These are phyloP conservation scores for Anastatus disparis DNA, from an alignment of 1,140 invertebrate species.

Conservation along the genomic window DNA sequence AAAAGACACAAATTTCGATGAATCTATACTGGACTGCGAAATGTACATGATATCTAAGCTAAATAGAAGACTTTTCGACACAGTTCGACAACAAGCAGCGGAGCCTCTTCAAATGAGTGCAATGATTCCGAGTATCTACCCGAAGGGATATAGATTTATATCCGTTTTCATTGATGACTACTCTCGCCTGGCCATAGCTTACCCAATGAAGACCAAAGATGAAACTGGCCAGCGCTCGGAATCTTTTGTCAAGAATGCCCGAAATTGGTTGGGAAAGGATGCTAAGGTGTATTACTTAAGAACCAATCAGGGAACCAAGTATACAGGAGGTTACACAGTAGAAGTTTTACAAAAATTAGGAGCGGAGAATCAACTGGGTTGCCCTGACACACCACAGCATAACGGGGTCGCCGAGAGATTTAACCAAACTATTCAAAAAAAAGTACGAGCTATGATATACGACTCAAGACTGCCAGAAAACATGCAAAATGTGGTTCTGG, in stretches of 20 bases:
- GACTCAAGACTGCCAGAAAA: too few relatives aligned
- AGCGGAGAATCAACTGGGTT: too few relatives aligned
- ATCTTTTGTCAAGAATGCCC: too few relatives aligned
- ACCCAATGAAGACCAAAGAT: neutral
- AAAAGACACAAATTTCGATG: too few relatives aligned
- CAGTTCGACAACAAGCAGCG: neutral
- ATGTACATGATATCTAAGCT: neutral
- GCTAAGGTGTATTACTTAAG: slow-evolving; percentile 24
- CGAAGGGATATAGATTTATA: too few relatives aligned
- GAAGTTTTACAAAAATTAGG: too few relatives aligned
- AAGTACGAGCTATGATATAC: too few relatives aligned
- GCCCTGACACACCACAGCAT: slow-evolving; percentile 23
- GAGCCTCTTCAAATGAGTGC: slow-evolving; percentile 11
- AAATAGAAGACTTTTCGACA: slow-evolving; percentile 1
- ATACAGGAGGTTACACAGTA: too few relatives aligned
- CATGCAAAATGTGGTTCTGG: too few relatives aligned
- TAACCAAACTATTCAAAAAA: too few relatives aligned
- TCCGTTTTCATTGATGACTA: neutral
- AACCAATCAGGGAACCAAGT: too few relatives aligned
- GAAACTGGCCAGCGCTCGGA: too few relatives aligned
- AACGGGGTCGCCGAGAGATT: slow-evolving; percentile 36
- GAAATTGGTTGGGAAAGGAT: neutral
- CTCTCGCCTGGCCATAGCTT: neutral
- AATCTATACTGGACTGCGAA: neutral
- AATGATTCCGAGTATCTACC: slow-evolving; percentile 1